Percentiles rank a stretch among this genome's conserved stretches.
Evolutionary conservation across 1,140 invertebrate species (phyloP).

Genomic region (Drosophila simulans): DNA sequence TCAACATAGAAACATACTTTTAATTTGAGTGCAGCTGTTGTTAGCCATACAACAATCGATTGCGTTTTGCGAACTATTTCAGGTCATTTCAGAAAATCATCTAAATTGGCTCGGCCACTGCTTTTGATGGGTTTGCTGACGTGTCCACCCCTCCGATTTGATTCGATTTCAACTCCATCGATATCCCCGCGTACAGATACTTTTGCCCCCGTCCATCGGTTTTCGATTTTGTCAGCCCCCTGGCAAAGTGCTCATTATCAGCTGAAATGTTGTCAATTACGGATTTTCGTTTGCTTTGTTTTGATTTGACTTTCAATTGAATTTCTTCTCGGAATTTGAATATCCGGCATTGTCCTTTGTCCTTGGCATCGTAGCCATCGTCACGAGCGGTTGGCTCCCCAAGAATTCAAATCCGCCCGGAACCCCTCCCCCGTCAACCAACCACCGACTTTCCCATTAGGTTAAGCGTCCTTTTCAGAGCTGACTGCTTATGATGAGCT

Average conservation of each 20-base stretch:
- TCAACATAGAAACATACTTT: no score
- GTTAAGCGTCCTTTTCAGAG: conserved; percentile 33
- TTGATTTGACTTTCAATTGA: conserved; percentile 81
- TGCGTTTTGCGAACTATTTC: conserved; percentile 4
- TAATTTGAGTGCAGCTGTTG: conserved; percentile 5
- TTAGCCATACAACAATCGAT: conserved; percentile 1
- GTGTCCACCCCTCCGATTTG: conserved; percentile 9
- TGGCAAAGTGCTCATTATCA: conserved; percentile 72
- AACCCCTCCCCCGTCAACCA: neutral
- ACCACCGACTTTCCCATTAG: conserved; percentile 33
- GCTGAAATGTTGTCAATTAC: conserved; percentile 80
- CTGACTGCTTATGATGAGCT: conserved; percentile 69
- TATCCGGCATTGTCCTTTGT: conserved; percentile 54
- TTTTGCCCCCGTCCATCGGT: neutral
- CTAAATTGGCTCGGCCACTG: conserved; percentile 46
- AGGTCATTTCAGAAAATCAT: conserved; percentile 59
- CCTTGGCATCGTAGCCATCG: conserved; percentile 43
- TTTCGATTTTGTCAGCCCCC: conserved; percentile 5
- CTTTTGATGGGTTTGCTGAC: conserved; percentile 37
- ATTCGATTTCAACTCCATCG: neutral
- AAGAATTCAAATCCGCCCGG: conserved; percentile 11
- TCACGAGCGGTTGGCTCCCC: conserved; percentile 41
- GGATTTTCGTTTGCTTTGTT: conserved; percentile 75
- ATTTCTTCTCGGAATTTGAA: conserved; percentile 74
- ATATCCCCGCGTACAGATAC: neutral